Evolutionary conservation across 2,113 vertebrate species (phyloP).

Genomic region (Dicentrarchus labrax): DNA sequence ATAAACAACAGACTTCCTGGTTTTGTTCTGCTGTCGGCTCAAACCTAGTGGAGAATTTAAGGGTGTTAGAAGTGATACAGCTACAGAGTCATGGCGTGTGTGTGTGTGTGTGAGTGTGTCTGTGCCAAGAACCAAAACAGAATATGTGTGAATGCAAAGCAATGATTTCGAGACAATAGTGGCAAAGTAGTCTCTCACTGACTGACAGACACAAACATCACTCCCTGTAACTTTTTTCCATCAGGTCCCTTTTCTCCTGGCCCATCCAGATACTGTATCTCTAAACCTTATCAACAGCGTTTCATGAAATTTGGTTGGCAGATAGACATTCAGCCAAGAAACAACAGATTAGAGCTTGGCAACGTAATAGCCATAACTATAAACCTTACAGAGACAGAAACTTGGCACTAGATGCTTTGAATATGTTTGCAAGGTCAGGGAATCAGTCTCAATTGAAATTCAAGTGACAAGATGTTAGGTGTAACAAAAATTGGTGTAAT

Average conservation of each 20-base stretch:
- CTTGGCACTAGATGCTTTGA: background rate
- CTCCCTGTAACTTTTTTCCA: conserved; percentile 8
- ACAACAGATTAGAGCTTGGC: conserved; percentile 18
- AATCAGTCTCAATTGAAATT: conserved; percentile 13
- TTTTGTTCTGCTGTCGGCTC: conserved; percentile 78
- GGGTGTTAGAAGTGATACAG: conserved; percentile 56
- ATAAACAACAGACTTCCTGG: conserved; percentile 81
- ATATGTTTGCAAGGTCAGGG: background rate
- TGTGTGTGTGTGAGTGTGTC: conserved; percentile 14
- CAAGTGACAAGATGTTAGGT: background rate
- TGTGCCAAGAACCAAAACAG: conserved; percentile 28
- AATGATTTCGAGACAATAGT: conserved; percentile 26
- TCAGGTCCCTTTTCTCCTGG: background rate
- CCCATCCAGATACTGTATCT: background rate
- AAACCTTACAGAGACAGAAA: conserved; percentile 21
- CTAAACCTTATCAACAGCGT: conserved; percentile 6
- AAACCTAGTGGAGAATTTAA: conserved; percentile 36
- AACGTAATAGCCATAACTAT: conserved; percentile 1
- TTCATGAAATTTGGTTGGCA: background rate
- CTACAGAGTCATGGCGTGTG: background rate
- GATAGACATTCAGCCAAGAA: conserved; percentile 6
- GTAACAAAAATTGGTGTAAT: background rate
- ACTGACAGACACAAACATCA: conserved; percentile 33
- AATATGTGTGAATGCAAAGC: conserved; percentile 29
- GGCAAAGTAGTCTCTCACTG: background rate